Base-by-base conservation (phyloP, 2,797 vertebrate species). In the Atherinosoma microstoma region DNA sequence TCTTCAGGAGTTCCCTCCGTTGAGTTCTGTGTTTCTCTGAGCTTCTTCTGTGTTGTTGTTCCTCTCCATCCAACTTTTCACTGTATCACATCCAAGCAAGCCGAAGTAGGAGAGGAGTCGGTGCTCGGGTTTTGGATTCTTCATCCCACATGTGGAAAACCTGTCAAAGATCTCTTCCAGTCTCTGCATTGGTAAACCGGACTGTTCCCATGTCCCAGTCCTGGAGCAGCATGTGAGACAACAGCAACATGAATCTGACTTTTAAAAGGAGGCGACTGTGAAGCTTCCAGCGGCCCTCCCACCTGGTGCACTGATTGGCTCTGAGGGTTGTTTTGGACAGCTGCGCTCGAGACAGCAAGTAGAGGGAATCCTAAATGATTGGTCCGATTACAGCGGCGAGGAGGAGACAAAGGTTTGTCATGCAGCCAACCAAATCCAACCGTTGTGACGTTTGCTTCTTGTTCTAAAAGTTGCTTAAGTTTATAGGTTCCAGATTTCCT, bases 401-500 rank as follows among this genome's bases (percentile, higher is more conserved):
- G 93, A 85, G 89, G 92, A 87, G 91, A 88, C 87, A 84, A 88
- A 88, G 85, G 83, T 84, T 73, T 73, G 81, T 35, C 68, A 80
- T 73, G 38, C 86, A 89, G 90, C 94, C 93, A 93, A 93, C 90
- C 92, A 79, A 75, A 82, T 75, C 64, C 47, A 92, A 91, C 86
- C 70, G 88, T 84, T 87, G 83, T 94, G 93, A 94, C 94, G 92
- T 95, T 93, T 80, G 80, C 72, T 87, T 73, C 93, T 93, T 87
- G 80, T 90, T 84, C 73, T 79, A 88, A 88, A 95, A 94, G 93
- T 94, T 93, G 93, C 90, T 92, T 89, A 90, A 95, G 94, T 94
- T 96, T 97, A 97, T 97, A 93, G 95, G 94, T 96, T 97, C 97
- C 97, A 97, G 97, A 97, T 96, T 96, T 96, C 92, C 82, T 90